Conservation (phyloP, 2,888 invertebrate species). For the Plagodis dolabraria region DNA sequence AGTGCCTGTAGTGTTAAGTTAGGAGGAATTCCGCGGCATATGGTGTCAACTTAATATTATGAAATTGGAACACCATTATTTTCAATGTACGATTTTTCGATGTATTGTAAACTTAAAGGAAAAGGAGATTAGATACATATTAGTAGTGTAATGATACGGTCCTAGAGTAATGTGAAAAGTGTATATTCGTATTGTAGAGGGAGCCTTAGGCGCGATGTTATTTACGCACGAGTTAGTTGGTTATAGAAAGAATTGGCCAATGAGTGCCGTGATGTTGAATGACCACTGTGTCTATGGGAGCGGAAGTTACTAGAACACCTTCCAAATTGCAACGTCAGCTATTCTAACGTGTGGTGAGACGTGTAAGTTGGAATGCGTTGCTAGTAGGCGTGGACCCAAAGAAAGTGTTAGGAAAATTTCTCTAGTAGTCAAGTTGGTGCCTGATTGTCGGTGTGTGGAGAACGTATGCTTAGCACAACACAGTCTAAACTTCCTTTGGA, state of each 20-base stretch:
- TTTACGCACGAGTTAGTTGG: slow-evolving; percentile 24
- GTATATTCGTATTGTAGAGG: slow-evolving; percentile 45
- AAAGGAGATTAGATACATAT: slow-evolving; percentile 57
- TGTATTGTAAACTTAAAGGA: slow-evolving; percentile 22
- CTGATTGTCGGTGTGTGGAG: slow-evolving; percentile 67
- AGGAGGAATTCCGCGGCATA: slow-evolving; percentile 65
- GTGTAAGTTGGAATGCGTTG: slow-evolving; percentile 40
- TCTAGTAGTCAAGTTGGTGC: slow-evolving; percentile 79
- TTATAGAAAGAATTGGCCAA: slow-evolving; percentile 27
- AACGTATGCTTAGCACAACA: slow-evolving; percentile 54
- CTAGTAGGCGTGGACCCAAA: slow-evolving; percentile 58
- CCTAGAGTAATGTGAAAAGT: slow-evolving; percentile 47
- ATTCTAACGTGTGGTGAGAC: slow-evolving; percentile 11
- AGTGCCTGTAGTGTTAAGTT: slow-evolving; percentile 80
- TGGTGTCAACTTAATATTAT: slow-evolving; percentile 50
- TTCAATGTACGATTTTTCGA: slow-evolving; percentile 53
- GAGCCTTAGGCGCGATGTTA: slow-evolving; percentile 49
- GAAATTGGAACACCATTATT: slow-evolving; percentile 50
- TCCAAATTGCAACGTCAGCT: slow-evolving; percentile 35
- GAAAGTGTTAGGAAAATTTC: slow-evolving; percentile 71
- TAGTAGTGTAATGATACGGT: slow-evolving; percentile 55
- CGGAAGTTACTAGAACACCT: slow-evolving; percentile 44
- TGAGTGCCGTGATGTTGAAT: slow-evolving; percentile 19
- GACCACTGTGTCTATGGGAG: slow-evolving; percentile 37
- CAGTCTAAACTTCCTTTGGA: slow-evolving; percentile 67